phyloP scores from a whole-genome alignment of 2,113 vertebrate genomes.

The Poeciliopsis prolifica region DNA sequence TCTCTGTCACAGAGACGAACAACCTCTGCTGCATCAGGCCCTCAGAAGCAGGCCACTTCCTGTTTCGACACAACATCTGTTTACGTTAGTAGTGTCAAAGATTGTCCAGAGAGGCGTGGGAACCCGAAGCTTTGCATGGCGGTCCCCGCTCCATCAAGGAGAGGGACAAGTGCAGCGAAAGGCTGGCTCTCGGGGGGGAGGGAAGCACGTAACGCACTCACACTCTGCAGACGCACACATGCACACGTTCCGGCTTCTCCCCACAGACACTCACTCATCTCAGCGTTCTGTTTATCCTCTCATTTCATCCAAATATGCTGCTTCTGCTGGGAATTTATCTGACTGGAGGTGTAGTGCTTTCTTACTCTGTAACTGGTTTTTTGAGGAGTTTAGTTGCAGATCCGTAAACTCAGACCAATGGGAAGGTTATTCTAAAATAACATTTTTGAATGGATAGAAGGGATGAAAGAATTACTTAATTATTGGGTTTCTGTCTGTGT shows the following conservation, averaged over 20 bases:
- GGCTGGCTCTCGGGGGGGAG: conserved; percentile 30
- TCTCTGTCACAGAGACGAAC: conserved; percentile 47
- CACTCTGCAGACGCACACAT: conserved; percentile 34
- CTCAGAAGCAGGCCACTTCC: conserved; percentile 71
- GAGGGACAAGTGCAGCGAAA: conserved; percentile 35
- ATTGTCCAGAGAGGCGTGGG: conserved; percentile 72
- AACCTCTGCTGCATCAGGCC: conserved; percentile 52
- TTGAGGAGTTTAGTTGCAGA: conserved; percentile 5
- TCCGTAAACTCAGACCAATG: conserved; percentile 23
- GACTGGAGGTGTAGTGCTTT: conserved; percentile 28
- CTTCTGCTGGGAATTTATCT: conserved; percentile 34
- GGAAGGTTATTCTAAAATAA: too few species aligned
- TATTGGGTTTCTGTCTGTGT: too few species aligned
- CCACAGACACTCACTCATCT: conserved; percentile 41
- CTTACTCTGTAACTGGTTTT: conserved; percentile 6
- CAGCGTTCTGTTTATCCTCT: conserved; percentile 55
- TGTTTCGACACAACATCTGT: conserved; percentile 70
- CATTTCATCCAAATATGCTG: conserved; percentile 50
- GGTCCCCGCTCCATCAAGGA: conserved; percentile 47
- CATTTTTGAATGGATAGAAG: too few species aligned
- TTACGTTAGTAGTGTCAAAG: conserved; percentile 71
- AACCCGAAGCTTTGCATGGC: conserved; percentile 50
- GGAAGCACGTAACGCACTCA: conserved; percentile 54
- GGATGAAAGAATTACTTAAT: too few species aligned
- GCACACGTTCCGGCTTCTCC: conserved; percentile 41